Evolutionary conservation across 2,113 vertebrate species (phyloP).

Genomic region (Tachycineta bicolor): DNA sequence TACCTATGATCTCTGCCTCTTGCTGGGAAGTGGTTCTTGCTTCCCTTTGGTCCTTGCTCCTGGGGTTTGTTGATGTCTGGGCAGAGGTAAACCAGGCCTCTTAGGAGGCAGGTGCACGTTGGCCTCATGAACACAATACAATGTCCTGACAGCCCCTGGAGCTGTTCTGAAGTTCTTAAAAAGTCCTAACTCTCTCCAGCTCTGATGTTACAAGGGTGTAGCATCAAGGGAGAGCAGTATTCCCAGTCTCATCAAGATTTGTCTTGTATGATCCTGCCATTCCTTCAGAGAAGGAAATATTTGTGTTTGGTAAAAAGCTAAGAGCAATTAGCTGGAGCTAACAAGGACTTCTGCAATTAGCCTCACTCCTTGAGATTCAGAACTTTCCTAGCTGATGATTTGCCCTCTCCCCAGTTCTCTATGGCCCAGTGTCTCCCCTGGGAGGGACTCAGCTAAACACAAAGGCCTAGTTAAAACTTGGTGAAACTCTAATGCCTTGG

Average conservation of each 20-base stretch:
- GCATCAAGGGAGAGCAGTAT: background rate
- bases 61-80: background rate
- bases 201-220: background rate
- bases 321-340: background rate
- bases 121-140: background rate
- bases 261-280: background rate
- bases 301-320: background rate
- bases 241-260: background rate
- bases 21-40: background rate
- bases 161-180: background rate
- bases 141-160: background rate
- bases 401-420: background rate
- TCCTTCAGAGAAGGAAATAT: background rate
- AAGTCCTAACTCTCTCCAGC: background rate
- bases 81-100: background rate
- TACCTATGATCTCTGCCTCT: background rate
- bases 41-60: background rate
- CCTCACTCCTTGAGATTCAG: background rate
- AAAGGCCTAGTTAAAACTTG: slow-evolving; percentile 21
- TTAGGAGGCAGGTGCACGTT: background rate
- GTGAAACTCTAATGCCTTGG: background rate
- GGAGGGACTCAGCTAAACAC: background rate
- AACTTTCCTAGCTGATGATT: background rate
- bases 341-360: background rate
- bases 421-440: background rate